A percentile compares a stretch with the other conserved stretches of the same genome.
Evolutionary conservation across 2,797 vertebrate genomes (phyloP).

Genomic region (Ambastaia sidthimunki): DNA sequence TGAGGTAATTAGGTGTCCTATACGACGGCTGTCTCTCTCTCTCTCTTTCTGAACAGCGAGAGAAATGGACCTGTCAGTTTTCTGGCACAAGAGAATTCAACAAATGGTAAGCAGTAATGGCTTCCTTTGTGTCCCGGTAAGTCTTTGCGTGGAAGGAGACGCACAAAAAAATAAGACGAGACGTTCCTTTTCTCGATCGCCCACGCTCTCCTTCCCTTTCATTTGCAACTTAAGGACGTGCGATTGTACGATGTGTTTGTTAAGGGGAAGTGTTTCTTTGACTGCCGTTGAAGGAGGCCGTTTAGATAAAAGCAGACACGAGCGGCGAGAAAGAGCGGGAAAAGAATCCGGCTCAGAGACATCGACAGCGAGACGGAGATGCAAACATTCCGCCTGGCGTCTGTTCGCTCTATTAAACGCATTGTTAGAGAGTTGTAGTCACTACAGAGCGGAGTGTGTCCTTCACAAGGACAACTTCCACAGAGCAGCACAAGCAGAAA

Average conservation of each 20-base stretch:
- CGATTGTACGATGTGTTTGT: conserved; percentile 22
- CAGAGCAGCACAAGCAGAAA: conserved; percentile 58
- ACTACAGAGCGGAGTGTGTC: conserved; percentile 54
- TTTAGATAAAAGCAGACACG: conserved; percentile 28
- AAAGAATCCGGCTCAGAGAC: conserved; percentile 21
- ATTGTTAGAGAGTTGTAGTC: conserved; percentile 30
- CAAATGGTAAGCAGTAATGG: conserved; percentile 81
- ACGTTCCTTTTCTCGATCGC: conserved; percentile 53
- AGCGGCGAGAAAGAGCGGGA: not conserved
- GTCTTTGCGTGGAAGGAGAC: conserved; percentile 74
- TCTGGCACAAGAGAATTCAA: conserved; percentile 79
- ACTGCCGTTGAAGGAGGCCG: conserved; percentile 34
- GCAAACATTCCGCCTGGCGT: conserved; percentile 8
- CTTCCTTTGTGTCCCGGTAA: conserved; percentile 77
- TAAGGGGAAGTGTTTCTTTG: conserved; percentile 26
- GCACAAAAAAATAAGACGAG: conserved; percentile 68
- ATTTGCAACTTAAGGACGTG: conserved; percentile 57
- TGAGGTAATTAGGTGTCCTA: conserved; percentile 83
- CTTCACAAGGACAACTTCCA: conserved; percentile 66
- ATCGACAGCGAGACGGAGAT: not conserved
- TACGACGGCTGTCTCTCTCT: conserved; percentile 62
- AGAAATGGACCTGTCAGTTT: conserved; percentile 86
- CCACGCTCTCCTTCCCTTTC: conserved; percentile 63
- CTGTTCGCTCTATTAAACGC: conserved; percentile 55
- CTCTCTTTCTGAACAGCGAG: conserved; percentile 69